Conservation (phyloP, 1,140 invertebrate genomes). For the Campoletis sonorensis region DNA sequence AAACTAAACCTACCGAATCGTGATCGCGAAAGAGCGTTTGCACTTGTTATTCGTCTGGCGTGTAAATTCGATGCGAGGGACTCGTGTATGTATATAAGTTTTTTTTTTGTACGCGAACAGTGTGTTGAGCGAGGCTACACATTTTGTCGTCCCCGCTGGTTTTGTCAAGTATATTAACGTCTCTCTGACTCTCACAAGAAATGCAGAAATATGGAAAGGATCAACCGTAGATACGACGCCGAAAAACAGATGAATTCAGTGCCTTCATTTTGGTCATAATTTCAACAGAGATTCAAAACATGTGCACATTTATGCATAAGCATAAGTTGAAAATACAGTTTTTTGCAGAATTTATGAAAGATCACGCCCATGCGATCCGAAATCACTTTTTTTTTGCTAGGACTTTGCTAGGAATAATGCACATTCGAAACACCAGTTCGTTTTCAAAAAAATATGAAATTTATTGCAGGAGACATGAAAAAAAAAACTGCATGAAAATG, state of each 20-base stretch:
- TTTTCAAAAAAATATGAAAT: no score
- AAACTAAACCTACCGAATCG: slow-evolving; percentile 11
- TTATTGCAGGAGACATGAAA: no score
- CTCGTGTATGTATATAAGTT: slow-evolving; percentile 10
- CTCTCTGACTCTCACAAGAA: background rate
- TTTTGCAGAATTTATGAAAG: slow-evolving; percentile 9
- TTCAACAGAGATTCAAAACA: background rate
- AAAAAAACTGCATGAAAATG: no score
- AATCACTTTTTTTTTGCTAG: background rate
- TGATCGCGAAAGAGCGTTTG: background rate
- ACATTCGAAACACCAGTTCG: no score
- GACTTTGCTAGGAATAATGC: no score
- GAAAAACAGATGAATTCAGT: background rate
- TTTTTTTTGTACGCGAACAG: slow-evolving; percentile 28
- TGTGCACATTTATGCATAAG: background rate
- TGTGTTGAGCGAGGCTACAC: slow-evolving; percentile 17
- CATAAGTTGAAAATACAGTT: slow-evolving; percentile 2
- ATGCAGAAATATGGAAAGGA: slow-evolving; percentile 30
- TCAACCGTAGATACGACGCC: background rate
- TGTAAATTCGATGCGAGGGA: slow-evolving; percentile 2
- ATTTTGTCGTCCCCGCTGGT: background rate
- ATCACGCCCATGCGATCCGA: background rate
- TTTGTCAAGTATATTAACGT: background rate
- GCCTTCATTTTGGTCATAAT: slow-evolving; percentile 2
- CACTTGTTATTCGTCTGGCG: slow-evolving; percentile 40